Evolutionary conservation across 2,797 vertebrate species (phyloP).

Genomic region (Hemibagrus guttatus): DNA sequence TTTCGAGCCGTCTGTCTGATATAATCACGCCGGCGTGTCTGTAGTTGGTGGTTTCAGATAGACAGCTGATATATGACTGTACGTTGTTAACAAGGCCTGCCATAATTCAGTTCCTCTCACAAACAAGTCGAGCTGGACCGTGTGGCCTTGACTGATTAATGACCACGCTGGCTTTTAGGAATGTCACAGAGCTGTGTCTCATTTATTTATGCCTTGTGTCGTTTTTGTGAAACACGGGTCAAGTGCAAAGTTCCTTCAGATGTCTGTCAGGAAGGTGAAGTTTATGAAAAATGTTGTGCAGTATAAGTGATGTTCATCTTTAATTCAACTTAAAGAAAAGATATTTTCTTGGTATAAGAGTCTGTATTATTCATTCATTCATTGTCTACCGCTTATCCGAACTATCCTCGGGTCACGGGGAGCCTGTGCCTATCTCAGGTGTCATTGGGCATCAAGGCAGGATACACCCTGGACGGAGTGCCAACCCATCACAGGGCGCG

Average conservation of each 20-base stretch:
- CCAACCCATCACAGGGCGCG: too few relatives aligned
- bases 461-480: too few relatives aligned
- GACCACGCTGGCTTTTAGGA: slow-evolving; percentile 32
- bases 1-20: slow-evolving; percentile 29
- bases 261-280: neutral
- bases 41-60: slow-evolving; percentile 13
- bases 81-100: slow-evolving; percentile 27
- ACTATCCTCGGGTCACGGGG: too few relatives aligned
- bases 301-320: neutral
- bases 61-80: slow-evolving; percentile 39
- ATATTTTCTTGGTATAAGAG: neutral
- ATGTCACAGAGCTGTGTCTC: slow-evolving; percentile 40
- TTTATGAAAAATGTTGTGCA: neutral
- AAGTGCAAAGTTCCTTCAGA: slow-evolving; percentile 15
- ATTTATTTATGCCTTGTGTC: slow-evolving; percentile 42
- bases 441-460: too few relatives aligned
- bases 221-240: slow-evolving; percentile 13
- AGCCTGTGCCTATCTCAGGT: too few relatives aligned
- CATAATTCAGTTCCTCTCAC: slow-evolving; percentile 41
- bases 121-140: slow-evolving; percentile 29
- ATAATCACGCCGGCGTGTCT: slow-evolving; percentile 32
- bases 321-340: neutral
- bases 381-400: too few relatives aligned
- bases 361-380: too few relatives aligned
- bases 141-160: slow-evolving; percentile 37